Conservation (phyloP, 37 sponge, comb jelly and placozoan species). For the Corticium candelabrum region DNA sequence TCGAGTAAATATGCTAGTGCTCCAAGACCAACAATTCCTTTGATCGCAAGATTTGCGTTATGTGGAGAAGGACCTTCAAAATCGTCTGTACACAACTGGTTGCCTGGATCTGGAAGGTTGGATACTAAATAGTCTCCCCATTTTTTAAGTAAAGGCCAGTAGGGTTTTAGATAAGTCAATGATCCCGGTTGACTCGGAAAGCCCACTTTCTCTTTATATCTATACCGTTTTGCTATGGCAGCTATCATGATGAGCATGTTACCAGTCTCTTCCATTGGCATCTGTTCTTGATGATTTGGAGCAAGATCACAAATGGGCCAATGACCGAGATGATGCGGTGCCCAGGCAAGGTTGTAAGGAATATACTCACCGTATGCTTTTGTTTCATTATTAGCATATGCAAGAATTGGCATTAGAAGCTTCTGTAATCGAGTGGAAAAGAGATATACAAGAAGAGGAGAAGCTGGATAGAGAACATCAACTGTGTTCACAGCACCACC, state of each 20-base stretch:
- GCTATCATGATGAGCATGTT: conserved; percentile 48
- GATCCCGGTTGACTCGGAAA: no score
- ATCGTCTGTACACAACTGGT: no score
- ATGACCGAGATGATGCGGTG: conserved; percentile 66
- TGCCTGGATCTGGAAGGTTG: no score
- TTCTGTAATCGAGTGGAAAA: conserved; percentile 2
- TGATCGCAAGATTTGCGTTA: no score
- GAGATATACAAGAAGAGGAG: conserved; percentile 37
- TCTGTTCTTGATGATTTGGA: conserved; percentile 52
- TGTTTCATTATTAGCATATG: conserved; percentile 63
- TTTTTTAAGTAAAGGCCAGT: no score
- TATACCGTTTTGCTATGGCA: conserved; percentile 1
- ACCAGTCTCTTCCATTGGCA: conserved; percentile 71
- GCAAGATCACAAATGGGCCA: conserved; percentile 66
- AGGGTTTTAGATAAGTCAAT: no score
- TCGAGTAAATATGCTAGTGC: no score
- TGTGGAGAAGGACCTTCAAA: no score
- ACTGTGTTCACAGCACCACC: conserved; percentile 71
- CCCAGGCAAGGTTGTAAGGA: conserved; percentile 49
- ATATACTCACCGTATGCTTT: conserved; percentile 36
- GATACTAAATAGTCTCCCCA: no score
- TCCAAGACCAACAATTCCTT: no score
- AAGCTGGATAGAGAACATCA: conserved; percentile 67
- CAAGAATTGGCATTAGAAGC: conserved; percentile 39
- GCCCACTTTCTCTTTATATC: no score